Percentiles rank a stretch among this genome's conserved stretches.
These are phyloP conservation scores for Dermolepida albohirtum DNA, from an alignment of 2,888 invertebrate species.

Conservation along the genomic window DNA sequence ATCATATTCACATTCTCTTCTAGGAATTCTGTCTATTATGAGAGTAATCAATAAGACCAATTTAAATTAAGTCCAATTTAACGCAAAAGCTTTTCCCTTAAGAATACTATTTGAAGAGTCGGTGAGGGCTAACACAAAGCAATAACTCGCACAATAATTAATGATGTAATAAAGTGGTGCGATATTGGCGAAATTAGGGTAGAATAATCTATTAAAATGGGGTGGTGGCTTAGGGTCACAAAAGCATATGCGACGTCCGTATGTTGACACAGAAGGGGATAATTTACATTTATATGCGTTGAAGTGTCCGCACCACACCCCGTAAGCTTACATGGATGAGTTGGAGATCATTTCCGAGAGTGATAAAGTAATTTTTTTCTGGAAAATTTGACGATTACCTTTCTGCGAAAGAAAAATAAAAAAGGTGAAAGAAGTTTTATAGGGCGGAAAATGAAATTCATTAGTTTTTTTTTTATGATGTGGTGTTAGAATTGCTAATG, in stretches of 20 bases:
- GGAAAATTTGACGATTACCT: background rate
- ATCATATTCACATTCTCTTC: no score
- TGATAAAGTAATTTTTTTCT: background rate
- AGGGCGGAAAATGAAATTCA: slow-evolving; percentile 13
- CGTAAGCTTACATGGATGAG: background rate
- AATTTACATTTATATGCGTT: slow-evolving; percentile 13
- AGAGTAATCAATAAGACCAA: background rate
- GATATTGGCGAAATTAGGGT: slow-evolving; percentile 64
- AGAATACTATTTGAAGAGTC: background rate
- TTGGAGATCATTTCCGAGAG: background rate
- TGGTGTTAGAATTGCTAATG: no score
- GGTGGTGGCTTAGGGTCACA: slow-evolving; percentile 51
- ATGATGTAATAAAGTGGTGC: slow-evolving; percentile 66
- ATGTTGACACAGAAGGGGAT: slow-evolving; percentile 24
- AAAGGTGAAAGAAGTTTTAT: background rate
- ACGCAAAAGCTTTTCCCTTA: no score
- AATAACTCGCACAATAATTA: slow-evolving; percentile 58
- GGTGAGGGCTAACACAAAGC: slow-evolving; percentile 43
- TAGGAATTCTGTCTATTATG: no score
- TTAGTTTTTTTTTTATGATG: background rate
- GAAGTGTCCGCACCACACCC: slow-evolving; percentile 17
- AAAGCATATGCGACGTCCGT: slow-evolving; percentile 46
- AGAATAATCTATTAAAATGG: slow-evolving; percentile 63
- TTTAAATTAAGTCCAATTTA: slow-evolving; percentile 28
- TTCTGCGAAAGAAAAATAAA: background rate